Evolutionary conservation across 2,797 vertebrate genomes (phyloP), one percentile per base, ranked within the genome.

Genomic region (Gymnothorax reevesii): DNA sequence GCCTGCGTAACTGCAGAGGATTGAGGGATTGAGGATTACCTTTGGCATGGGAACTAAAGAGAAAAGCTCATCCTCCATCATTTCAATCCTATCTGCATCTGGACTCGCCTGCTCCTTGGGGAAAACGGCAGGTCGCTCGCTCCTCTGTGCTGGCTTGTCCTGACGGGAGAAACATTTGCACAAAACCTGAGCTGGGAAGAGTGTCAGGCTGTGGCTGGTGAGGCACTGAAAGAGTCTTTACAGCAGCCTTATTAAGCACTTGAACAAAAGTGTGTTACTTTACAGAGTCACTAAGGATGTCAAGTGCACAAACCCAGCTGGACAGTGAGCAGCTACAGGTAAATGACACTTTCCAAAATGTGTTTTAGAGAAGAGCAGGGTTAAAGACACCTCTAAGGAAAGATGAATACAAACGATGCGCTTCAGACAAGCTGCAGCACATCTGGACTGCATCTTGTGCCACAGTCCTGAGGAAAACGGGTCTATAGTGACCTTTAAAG

Each of bases 51-150:
- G 89, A 49, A 92, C 86, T 62, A 89, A 83, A 79, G 82, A 87
- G 71, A 91, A 92, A 42, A 93, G 88, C 22, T 91, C 88, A 59
- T 93, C 92, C 22, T 93, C 92, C 60, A 87, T 92, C 17, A 71
- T 89, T 55, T 89, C 88, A 83, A 91, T 88, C 75, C 82, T 27
- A 0, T 89, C 88, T 42, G 57, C 42, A n/a, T 54, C 64, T 0
- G 27, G n/a, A 15, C 4, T n/a, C 12, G 52, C 55, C 69, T 83
- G 22, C 64, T 82, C 12, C 82, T 54, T 80, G 4, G 2, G 5
- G 62, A 60, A 71, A 52, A 27, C 12, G 69, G 82, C 17, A 6
- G 25, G 60, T 3, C 3, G 22, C 17, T 8, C 15, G 27, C 33
- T 62, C 60, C 13, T 83, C 42, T 52, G 83, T 7, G 73, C 57